These are phyloP conservation scores for Lasioglossum zephyrum DNA, from an alignment of 2,888 invertebrate genomes.

Conservation along the genomic window DNA sequence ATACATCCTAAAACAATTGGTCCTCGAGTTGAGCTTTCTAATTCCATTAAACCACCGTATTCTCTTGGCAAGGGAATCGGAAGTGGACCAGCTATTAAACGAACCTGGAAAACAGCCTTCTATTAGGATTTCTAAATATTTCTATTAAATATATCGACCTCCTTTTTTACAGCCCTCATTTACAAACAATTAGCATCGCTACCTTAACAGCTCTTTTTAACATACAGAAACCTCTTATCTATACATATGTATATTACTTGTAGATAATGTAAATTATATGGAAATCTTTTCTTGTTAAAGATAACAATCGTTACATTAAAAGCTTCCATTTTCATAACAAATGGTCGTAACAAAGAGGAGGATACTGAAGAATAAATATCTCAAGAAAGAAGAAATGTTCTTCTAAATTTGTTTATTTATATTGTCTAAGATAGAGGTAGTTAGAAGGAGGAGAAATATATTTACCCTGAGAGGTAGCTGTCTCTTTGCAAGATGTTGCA, in stretches of 20 bases:
- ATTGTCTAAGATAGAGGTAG: background rate
- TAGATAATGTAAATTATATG: background rate
- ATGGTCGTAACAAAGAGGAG: background rate
- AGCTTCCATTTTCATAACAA: background rate
- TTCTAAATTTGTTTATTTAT: background rate
- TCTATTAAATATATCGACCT: background rate
- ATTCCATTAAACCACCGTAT: constrained; percentile 83
- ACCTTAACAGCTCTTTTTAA: background rate
- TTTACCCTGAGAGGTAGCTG: constrained; percentile 84
- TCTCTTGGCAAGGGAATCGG: constrained; percentile 82
- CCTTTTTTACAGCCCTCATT: background rate
- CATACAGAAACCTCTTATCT: background rate
- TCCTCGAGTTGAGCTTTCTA: constrained; percentile 82
- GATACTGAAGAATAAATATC: background rate
- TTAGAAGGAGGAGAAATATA: background rate
- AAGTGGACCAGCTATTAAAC: constrained; percentile 84
- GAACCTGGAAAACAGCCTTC: constrained; percentile 77
- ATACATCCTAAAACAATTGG: constrained; percentile 86
- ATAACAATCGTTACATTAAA: background rate
- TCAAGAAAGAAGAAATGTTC: background rate
- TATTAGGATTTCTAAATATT: background rate
- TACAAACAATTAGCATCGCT: background rate
- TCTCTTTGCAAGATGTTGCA: constrained; percentile 85
- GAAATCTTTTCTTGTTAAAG: background rate
- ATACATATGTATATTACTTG: background rate